Base-by-base conservation (phyloP, 2,888 invertebrate genomes). In the Allygus modestus region DNA sequence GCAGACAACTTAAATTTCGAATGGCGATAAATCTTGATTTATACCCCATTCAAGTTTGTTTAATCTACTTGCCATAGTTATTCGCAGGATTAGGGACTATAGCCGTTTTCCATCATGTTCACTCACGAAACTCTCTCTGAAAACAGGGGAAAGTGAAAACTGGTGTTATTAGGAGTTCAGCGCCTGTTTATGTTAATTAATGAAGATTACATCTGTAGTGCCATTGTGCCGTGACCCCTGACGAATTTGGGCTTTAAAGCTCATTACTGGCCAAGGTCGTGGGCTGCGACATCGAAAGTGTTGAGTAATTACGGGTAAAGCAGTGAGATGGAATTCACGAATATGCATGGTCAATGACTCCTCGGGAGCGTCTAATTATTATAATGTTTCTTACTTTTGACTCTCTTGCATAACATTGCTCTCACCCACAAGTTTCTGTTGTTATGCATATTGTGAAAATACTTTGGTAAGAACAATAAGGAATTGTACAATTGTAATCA, bases 141-240 rank as follows among this genome's bases (percentile, higher is more conserved):
- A 77, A 77, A 28, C 73, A 43, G 17, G 9, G 41, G 77, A 77
- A 77, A 77, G 51, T 46, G 17, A 51, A 77, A 77, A 43, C 43
- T 46, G 12, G 46, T 77, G 46, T 77, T 46, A 77, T 77, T 77
- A 77, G 46, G 73, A 51, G 77, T 37, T 26, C 20, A 23, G 46
- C 77, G 37, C 77, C 23, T 28, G 11, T 7, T 73, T 37, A 73
- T 73, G 73, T 77, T 77, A 46, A 46, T 77, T 46, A 46, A 26
- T 46, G 43, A 41, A 77, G 77, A 46, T 77, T 77, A 17, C 77
- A 77, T 46, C 77, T 65, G 12, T 28, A 65, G 65, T 17, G 31
- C 65, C 65, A 31, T 15, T 15, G 65, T 7, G 65, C 31, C 31
- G 31, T 41, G 73, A 73, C 73, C 73, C 73, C 31, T 73, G 73